Evolutionary conservation across 2,797 vertebrate genomes (phyloP).

Genomic region (Sandelia bainsii): DNA sequence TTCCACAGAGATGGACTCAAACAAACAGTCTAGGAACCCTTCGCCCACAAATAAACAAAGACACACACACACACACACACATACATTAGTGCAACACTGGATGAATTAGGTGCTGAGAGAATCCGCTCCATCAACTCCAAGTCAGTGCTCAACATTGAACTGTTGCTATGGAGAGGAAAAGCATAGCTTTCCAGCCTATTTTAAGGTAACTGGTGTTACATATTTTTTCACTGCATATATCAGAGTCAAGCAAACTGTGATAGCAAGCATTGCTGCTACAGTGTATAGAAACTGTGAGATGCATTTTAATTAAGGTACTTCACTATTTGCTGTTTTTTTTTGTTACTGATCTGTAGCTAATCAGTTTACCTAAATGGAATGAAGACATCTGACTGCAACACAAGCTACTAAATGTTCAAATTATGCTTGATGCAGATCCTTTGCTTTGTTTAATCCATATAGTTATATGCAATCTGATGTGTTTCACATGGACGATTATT

Average conservation of each 20-base stretch:
- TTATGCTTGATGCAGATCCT: no score
- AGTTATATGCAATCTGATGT: no score
- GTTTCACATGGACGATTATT: no score
- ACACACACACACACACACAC: slow-evolving; percentile 6
- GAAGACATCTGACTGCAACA: slow-evolving; percentile 10
- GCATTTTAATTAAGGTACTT: slow-evolving; percentile 37
- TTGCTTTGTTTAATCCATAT: no score
- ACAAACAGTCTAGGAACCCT: slow-evolving; percentile 52
- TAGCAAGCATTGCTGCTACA: slow-evolving; percentile 25
- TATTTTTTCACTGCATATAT: slow-evolving; percentile 49
- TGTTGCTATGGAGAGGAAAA: slow-evolving; percentile 80
- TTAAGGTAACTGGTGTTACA: slow-evolving; percentile 63
- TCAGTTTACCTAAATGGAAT: slow-evolving; percentile 9
- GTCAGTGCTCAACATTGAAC: slow-evolving; percentile 57
- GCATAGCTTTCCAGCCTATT: slow-evolving; percentile 72
- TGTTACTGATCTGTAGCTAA: slow-evolving; percentile 32
- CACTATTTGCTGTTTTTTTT: slow-evolving; percentile 16
- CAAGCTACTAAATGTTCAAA: slow-evolving; percentile 16
- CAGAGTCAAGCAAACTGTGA: slow-evolving; percentile 61
- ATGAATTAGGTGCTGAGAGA: slow-evolving; percentile 61
- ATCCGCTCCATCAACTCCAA: slow-evolving; percentile 65
- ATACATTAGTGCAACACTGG: slow-evolving; percentile 7
- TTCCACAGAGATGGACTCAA: slow-evolving; percentile 56
- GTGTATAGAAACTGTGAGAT: slow-evolving; percentile 13
- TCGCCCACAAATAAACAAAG: slow-evolving; percentile 57